Conservation (phyloP, 2,888 invertebrate genomes). For the Trypoxylon attenuatum region DNA sequence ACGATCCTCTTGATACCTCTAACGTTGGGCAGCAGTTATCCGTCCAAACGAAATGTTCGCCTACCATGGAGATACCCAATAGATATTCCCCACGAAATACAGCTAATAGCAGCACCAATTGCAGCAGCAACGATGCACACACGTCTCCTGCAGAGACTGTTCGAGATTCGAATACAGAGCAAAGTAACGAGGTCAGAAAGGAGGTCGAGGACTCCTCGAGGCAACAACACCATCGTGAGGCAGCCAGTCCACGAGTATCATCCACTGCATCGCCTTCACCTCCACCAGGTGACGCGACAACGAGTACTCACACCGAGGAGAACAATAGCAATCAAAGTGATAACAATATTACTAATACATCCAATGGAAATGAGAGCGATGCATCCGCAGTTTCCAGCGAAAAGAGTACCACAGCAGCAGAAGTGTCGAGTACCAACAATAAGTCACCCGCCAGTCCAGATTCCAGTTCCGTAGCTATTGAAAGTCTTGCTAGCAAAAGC, state of each 20-base stretch:
- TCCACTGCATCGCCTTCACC: constrained; percentile 67
- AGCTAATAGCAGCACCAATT: not conserved
- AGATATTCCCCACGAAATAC: constrained; percentile 19
- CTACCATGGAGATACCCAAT: constrained; percentile 30
- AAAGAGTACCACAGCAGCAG: constrained; percentile 28
- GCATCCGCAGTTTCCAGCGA: constrained; percentile 19
- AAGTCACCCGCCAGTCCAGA: constrained; percentile 67
- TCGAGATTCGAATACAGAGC: constrained; percentile 18
- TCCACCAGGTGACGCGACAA: constrained; percentile 44
- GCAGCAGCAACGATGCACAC: constrained; percentile 8
- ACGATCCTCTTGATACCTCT: constrained; percentile 24
- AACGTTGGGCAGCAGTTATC: constrained; percentile 23
- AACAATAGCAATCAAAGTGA: not conserved
- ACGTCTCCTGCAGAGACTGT: constrained; percentile 1
- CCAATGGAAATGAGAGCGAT: constrained; percentile 24
- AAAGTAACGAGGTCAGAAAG: constrained; percentile 23
- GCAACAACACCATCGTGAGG: constrained; percentile 43
- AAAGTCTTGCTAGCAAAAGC: constrained; percentile 34
- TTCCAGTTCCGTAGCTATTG: constrained; percentile 62
- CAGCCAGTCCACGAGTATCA: constrained; percentile 64
- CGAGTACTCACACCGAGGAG: constrained; percentile 10
- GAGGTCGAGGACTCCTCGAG: constrained; percentile 20
- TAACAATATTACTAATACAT: constrained; percentile 7
- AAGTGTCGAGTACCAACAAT: constrained; percentile 55
- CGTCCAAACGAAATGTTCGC: constrained; percentile 36